Base-by-base conservation (phyloP, 1,140 invertebrate species). In the Halesus radiatus region DNA sequence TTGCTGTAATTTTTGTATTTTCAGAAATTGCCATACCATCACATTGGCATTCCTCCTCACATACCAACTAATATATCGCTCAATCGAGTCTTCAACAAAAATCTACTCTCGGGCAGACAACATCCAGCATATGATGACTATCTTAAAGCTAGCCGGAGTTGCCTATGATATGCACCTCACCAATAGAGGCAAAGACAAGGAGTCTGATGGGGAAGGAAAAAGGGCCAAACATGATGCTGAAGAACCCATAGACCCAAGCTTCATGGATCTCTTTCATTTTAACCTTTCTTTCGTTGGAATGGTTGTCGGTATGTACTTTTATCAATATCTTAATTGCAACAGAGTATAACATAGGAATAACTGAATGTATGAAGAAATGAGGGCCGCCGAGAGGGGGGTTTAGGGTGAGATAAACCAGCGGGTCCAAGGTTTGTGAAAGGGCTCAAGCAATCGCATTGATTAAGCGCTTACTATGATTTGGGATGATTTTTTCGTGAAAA, bases 131-230 rank as follows among this genome's bases (percentile, higher is more conserved):
- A 62, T 76, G 73, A 23, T 76, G 10, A 37, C 32, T 5, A 76
- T 62, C n/a, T 2, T 60, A 3, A 76, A 76, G 56, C 29, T 76
- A 18, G 45, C 60, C 13, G 53, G 54, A 15, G 73, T 76, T 18
- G 73, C 73, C 56, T 76, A 3, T 23, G 73, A 76, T 13, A 76
- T 76, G 26, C 73, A 76, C 73, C 53, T 60, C 73, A 45, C 73
- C 18, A 26, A 76, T n/a, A 58, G 52, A 18, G 29, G 26, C 10
- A 32, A 60, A 3, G 32, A 37, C 5, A 18, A n/a, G 16, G 4
- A 13, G 3, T 20, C 6, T 1, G 26, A 32, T 8, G 52, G 22
- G 16, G 32, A 76, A 3, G 22, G 3, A 3, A 50, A 20, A 22
- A n/a, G 15, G 13, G 2, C 32, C 20, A n/a, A 4, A n/a, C 20